These are phyloP conservation scores for Folsomia manolachei DNA, from an alignment of 2,888 invertebrate genomes.

Conservation along the genomic window DNA sequence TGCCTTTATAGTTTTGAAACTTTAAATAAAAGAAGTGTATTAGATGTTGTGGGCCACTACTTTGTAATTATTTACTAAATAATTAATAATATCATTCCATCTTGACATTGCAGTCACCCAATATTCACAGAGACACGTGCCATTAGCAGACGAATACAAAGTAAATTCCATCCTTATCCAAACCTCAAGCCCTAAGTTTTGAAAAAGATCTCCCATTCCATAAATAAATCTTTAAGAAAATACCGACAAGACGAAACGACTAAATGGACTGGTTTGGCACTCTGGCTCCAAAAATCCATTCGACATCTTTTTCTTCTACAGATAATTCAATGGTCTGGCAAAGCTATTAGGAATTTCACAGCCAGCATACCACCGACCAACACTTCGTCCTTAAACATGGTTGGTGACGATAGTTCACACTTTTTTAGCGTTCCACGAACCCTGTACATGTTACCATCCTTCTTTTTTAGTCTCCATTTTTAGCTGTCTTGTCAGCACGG, in stretches of 20 bases:
- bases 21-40: too few species aligned
- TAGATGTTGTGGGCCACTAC: too few species aligned
- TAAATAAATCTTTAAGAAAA: slow-evolving; percentile 4
- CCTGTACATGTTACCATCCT: not conserved
- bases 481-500: too few species aligned
- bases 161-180: slow-evolving; percentile 1
- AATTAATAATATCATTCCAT: too few species aligned
- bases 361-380: too few species aligned
- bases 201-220: not conserved
- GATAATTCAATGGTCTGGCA: too few species aligned
- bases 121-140: not conserved
- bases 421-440: not conserved
- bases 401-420: slow-evolving; percentile 17
- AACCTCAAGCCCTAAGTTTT: not conserved
- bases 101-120: not conserved
- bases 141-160: not conserved
- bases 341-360: slow-evolving; percentile 18
- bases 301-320: not conserved
- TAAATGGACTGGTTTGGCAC: too few species aligned
- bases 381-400: not conserved
- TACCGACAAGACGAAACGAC: slow-evolving; percentile 6
- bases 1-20: too few species aligned
- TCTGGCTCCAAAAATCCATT: not conserved
- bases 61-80: too few species aligned
- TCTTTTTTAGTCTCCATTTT: not conserved